Evolutionary conservation across 1,140 invertebrate species (phyloP).

Genomic region (Polyergus mexicanus): DNA sequence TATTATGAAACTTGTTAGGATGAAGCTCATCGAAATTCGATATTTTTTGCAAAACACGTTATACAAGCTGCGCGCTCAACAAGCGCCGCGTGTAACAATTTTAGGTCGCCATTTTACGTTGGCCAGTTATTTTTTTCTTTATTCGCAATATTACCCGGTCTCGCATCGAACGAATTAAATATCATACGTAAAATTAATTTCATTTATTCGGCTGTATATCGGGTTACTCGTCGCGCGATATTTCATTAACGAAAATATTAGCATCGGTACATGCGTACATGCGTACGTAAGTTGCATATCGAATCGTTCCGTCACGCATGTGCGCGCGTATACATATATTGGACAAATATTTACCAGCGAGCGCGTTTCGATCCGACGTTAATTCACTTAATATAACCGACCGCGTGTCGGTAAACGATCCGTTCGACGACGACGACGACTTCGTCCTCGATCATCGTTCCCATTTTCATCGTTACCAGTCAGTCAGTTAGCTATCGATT

Average conservation of each 20-base stretch:
- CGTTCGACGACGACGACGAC: not conserved
- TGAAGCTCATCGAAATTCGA: not conserved
- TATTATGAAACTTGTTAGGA: not conserved
- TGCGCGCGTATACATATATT: not conserved
- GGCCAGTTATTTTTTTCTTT: slow-evolving; percentile 51
- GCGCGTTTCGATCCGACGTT: slow-evolving; percentile 32
- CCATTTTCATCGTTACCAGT: slow-evolving; percentile 10
- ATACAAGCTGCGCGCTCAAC: slow-evolving; percentile 14
- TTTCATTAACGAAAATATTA: slow-evolving; percentile 17
- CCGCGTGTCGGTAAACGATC: slow-evolving; percentile 22
- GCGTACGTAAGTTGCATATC: not conserved
- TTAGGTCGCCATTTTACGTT: slow-evolving; percentile 21
- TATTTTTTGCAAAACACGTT: not conserved
- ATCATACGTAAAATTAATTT: slow-evolving; percentile 45
- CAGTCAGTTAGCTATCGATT: slow-evolving; percentile 13
- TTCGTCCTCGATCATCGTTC: slow-evolving; percentile 43
- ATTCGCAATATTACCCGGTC: slow-evolving; percentile 22
- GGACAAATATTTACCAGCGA: slow-evolving; percentile 47
- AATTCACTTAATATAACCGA: slow-evolving; percentile 55
- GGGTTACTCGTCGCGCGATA: slow-evolving; percentile 32
- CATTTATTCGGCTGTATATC: slow-evolving; percentile 30
- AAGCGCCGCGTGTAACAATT: not conserved
- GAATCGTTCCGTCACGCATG: too few species aligned
- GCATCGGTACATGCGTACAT: not conserved
- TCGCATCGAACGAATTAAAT: slow-evolving; percentile 42